Percentiles rank a stretch among this genome's conserved stretches.
phyloP scores from a whole-genome alignment of 2,113 vertebrate genomes.

The Typhlomys cinereus region DNA sequence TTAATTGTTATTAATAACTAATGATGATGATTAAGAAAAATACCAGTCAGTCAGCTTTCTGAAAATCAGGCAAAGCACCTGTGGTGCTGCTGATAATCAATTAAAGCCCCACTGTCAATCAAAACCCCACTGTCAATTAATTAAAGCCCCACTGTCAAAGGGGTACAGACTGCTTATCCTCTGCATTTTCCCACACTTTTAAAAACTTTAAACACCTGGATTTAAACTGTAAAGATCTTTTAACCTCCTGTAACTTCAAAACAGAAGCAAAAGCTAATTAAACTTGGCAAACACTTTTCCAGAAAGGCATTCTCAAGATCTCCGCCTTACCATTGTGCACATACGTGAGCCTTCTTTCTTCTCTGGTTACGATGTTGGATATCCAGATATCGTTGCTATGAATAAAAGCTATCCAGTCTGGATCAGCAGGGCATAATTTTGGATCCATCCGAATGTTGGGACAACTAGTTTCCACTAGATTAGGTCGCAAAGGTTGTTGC shows the following conservation, averaged over 20 bases:
- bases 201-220: conserved; percentile 21
- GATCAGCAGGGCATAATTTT: conserved; percentile 89
- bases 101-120: background rate
- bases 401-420: conserved; percentile 90
- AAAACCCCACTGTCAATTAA: background rate
- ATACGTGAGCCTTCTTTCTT: conserved; percentile 88
- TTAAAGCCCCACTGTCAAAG: background rate
- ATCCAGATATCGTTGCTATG: conserved; percentile 90
- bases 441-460: conserved; percentile 92
- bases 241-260: conserved; percentile 39
- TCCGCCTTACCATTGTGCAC: conserved; percentile 87
- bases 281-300: conserved; percentile 23
- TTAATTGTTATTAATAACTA: background rate
- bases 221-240: conserved; percentile 40
- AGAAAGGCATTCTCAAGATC: background rate
- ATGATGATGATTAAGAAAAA: background rate
- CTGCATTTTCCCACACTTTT: background rate
- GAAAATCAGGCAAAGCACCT: background rate
- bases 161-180: background rate
- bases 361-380: conserved; percentile 86
- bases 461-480: conserved; percentile 88
- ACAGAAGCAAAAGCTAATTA: conserved; percentile 37
- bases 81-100: no score
- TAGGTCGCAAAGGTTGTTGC: conserved; percentile 88
- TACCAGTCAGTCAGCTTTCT: conserved; percentile 19